phyloP scores from a whole-genome alignment of 2,888 invertebrate genomes.

The Lasioglossum oenotherae region DNA sequence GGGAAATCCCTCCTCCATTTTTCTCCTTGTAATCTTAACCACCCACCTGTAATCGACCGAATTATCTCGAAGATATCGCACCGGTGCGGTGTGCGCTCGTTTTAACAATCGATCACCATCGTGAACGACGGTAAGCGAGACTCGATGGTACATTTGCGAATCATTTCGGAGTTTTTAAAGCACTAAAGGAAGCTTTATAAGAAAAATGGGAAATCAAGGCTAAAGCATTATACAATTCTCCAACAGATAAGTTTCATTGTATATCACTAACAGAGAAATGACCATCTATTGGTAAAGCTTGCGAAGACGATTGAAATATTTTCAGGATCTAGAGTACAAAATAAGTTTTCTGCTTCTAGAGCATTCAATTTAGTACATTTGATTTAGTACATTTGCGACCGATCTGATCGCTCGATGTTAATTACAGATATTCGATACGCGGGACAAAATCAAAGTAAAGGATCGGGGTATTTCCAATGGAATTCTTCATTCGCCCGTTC shows the following conservation, averaged over 20 bases:
- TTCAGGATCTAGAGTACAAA: slow-evolving; percentile 91
- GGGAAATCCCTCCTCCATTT: neutral
- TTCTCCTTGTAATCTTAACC: neutral
- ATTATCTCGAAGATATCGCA: neutral
- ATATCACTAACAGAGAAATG: slow-evolving; percentile 87
- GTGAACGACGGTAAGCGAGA: neutral
- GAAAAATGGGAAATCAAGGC: slow-evolving; percentile 91
- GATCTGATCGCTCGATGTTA: too few relatives aligned
- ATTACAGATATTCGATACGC: neutral
- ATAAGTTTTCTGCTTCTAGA: slow-evolving; percentile 96
- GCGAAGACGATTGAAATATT: slow-evolving; percentile 90
- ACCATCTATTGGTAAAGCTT: slow-evolving; percentile 88
- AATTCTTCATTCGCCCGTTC: neutral
- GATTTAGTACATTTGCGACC: slow-evolving; percentile 86
- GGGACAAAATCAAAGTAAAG: neutral
- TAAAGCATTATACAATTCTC: slow-evolving; percentile 95
- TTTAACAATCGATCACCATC: neutral
- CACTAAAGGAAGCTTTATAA: slow-evolving; percentile 94
- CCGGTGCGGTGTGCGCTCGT: neutral
- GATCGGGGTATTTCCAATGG: neutral
- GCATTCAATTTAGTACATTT: too few relatives aligned
- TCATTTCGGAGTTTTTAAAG: slow-evolving; percentile 97
- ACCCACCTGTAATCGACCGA: neutral
- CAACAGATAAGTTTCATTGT: slow-evolving; percentile 91
- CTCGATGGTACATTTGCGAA: slow-evolving; percentile 66